These are phyloP conservation scores for Heliconius aoede DNA, from an alignment of 2,888 invertebrate genomes.

Conservation along the genomic window DNA sequence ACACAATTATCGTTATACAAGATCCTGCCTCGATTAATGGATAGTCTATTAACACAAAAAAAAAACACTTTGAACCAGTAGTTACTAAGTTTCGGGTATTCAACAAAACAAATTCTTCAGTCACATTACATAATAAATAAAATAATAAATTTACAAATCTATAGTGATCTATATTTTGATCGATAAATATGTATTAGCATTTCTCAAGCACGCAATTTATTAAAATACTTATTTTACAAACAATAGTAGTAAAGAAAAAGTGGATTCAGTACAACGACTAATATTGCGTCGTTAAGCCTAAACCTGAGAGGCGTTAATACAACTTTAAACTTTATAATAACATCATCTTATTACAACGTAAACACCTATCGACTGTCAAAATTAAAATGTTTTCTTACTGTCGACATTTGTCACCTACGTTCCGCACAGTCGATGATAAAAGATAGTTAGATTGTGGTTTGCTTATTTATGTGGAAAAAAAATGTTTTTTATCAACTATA, in stretches of 20 bases:
- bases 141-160: neutral
- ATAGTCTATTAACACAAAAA: no score
- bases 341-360: neutral
- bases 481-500: neutral
- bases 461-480: neutral
- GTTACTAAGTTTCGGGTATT: no score
- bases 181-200: neutral
- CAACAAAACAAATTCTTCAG: no score
- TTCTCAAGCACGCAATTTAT: conserved; percentile 15
- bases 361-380: neutral
- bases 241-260: conserved; percentile 67
- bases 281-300: no score
- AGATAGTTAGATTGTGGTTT: neutral
- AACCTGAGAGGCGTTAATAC: neutral
- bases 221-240: conserved; percentile 25
- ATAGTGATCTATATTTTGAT: neutral
- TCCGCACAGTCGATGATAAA: neutral
- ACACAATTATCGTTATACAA: no score
- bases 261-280: conserved; percentile 78
- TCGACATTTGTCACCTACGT: neutral
- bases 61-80: no score
- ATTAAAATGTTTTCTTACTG: neutral
- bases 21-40: no score
- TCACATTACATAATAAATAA: neutral
- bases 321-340: conserved; percentile 20